Base-by-base conservation (phyloP, 2,888 invertebrate genomes). In the Caenorhabditis wallacei region DNA sequence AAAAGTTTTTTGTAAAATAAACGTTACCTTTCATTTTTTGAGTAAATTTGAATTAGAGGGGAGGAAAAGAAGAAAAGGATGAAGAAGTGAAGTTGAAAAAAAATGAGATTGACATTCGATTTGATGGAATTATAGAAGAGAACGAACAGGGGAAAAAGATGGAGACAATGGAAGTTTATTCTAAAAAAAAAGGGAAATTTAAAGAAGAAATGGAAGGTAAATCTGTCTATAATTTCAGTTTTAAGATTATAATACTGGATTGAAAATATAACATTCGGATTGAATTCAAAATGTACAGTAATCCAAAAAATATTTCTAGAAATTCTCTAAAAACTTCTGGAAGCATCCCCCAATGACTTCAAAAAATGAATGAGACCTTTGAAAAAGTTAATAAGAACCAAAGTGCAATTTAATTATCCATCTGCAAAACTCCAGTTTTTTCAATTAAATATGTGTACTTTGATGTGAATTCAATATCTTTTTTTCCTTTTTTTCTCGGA, bases 61-160 rank as follows among this genome's bases (percentile, higher is more conserved):
- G 40, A 59, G 1, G 4, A 22, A 48, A 53, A 10, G 66, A 35
- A 30, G 35, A n/a, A 37, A 16, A 37, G 51, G 18, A 24, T 30
- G 10, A 7, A n/a, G 35, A 56, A 30, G 54, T 24, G 11, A 35
- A 43, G 46, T 18, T 11, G 40, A 64, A 40, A 24, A 13, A 10
- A 48, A 68, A 68, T 56, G 64, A 51, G 75, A 75, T 75, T 76
- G 76, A 69, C 69, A 78, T 69, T 69, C 78, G 69, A 78, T 78
- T 78, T 78, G 78, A 69, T 69, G 78, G 63, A 78, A 78, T 78
- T 78, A 78, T 75, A 68, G 48, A 66, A 24, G 20, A 30, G 20
- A 66, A 20, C 26, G 30, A 48, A n/a, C n/a, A 35, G 13, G 30
- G 18, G 16, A 40, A 56, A 40, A 54, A n/a, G 43, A 26, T 57